phyloP scores from a whole-genome alignment of 37 sponge, comb jelly and placozoan species.

The Lycopodina hypogea region DNA sequence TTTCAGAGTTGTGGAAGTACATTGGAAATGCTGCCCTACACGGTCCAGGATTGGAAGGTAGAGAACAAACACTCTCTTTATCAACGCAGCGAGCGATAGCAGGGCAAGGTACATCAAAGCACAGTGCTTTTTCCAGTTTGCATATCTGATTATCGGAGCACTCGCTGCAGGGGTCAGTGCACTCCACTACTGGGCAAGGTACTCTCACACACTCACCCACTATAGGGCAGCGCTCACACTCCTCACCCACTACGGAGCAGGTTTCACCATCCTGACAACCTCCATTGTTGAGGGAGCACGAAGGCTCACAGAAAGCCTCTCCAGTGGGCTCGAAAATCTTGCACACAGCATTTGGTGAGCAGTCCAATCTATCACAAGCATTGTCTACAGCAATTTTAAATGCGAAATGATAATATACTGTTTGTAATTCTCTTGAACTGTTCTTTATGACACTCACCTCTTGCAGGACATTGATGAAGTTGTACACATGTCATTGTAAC shows the following conservation, averaged over 20 bases:
- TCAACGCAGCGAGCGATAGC: neutral
- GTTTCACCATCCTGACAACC: constrained; percentile 17
- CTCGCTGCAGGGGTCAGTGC: neutral
- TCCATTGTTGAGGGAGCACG: constrained; percentile 33
- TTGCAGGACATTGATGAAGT: neutral
- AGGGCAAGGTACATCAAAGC: constrained; percentile 5
- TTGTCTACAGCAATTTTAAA: neutral
- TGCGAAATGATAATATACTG: neutral
- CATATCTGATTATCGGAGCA: neutral
- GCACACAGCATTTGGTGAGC: neutral
- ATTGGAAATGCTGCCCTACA: constrained; percentile 18
- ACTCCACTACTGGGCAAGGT: neutral
- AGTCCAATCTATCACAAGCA: neutral
- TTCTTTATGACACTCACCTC: neutral
- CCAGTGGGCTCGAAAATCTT: constrained; percentile 15
- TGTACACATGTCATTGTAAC: neutral
- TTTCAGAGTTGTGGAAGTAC: constrained; percentile 24
- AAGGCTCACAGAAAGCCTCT: constrained; percentile 30
- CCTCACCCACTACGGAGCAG: neutral
- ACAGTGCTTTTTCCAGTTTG: neutral
- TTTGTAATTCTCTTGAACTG: neutral
- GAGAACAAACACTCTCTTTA: neutral
- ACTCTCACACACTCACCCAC: constrained; percentile 18
- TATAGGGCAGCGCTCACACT: too few relatives aligned
- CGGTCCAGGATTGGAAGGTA: neutral